phyloP scores from a whole-genome alignment of 2,888 invertebrate genomes.

The Mactromeris polynyma region DNA sequence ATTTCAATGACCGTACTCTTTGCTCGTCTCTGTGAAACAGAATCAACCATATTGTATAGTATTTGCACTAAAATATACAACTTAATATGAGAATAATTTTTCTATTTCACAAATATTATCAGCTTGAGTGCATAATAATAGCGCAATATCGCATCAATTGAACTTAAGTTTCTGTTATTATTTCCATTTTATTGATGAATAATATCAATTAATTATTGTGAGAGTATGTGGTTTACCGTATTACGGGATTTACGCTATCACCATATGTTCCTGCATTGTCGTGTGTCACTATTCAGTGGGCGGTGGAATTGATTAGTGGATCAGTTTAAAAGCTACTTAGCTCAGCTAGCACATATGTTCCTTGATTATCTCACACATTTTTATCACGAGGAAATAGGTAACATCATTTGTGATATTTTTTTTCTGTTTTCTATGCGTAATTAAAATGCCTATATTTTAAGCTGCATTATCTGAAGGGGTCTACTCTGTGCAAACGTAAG shows the following conservation, averaged over 20 bases:
- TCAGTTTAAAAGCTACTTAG: conserved; percentile 15
- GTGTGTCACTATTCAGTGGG: conserved; percentile 12
- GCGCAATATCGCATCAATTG: not conserved
- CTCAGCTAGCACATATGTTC: conserved; percentile 12
- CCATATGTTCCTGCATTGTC: not conserved
- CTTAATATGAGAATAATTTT: not conserved
- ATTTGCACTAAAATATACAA: too few relatives aligned
- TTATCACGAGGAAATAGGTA: not conserved
- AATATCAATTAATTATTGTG: conserved; percentile 13
- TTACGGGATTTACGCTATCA: conserved; percentile 2
- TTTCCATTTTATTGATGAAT: conserved; percentile 12
- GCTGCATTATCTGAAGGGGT: too few relatives aligned
- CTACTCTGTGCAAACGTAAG: too few relatives aligned
- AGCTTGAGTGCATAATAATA: not conserved
- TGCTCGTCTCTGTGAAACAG: too few relatives aligned
- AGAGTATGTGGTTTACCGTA: not conserved
- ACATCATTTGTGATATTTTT: not conserved
- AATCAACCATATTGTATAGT: too few relatives aligned
- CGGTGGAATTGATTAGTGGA: not conserved
- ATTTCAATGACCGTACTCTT: too few relatives aligned
- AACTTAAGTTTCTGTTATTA: not conserved
- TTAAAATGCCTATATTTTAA: too few relatives aligned
- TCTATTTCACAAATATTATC: not conserved
- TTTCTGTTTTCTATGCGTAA: not conserved
- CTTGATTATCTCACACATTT: not conserved